phyloP scores from a whole-genome alignment of 2,888 invertebrate species.

The Xanthia togata region DNA sequence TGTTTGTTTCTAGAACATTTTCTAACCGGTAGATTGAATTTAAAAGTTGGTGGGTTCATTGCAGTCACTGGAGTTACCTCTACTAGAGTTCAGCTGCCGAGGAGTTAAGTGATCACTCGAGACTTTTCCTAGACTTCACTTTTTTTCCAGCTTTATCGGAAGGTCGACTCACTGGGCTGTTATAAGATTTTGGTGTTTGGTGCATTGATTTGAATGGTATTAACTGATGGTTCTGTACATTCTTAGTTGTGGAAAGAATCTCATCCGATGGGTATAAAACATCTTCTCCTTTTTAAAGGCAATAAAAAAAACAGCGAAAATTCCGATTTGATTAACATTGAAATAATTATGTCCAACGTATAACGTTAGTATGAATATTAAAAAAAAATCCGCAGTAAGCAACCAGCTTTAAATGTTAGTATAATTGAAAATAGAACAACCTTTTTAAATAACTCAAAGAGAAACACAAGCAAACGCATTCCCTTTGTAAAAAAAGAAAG shows the following conservation, averaged over 20 bases:
- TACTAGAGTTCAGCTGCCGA: constrained; percentile 52
- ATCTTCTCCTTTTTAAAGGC: too few species aligned
- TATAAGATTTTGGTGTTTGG: not conserved
- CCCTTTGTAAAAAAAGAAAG: constrained; percentile 39
- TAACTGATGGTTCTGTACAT: too few species aligned
- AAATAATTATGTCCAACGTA: not conserved
- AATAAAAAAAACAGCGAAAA: too few species aligned
- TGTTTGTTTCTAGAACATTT: constrained; percentile 69
- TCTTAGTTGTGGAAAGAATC: too few species aligned
- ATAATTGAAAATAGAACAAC: constrained; percentile 25
- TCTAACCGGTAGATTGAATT: constrained; percentile 74
- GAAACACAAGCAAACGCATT: constrained; percentile 24
- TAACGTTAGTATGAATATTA: not conserved
- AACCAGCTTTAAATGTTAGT: constrained; percentile 2
- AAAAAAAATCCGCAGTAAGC: not conserved
- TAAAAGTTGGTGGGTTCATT: constrained; percentile 67
- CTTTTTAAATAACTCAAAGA: constrained; percentile 38
- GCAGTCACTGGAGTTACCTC: constrained; percentile 64
- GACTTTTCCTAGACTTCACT: constrained; percentile 54
- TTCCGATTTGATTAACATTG: not conserved
- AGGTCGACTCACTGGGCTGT: constrained; percentile 36
- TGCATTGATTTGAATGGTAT: constrained; percentile 8
- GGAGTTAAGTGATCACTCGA: constrained; percentile 67
- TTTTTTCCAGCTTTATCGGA: constrained; percentile 50
- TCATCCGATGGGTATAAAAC: too few species aligned